phyloP scores from a whole-genome alignment of 2,888 invertebrate species.

The Philereme transversata region DNA sequence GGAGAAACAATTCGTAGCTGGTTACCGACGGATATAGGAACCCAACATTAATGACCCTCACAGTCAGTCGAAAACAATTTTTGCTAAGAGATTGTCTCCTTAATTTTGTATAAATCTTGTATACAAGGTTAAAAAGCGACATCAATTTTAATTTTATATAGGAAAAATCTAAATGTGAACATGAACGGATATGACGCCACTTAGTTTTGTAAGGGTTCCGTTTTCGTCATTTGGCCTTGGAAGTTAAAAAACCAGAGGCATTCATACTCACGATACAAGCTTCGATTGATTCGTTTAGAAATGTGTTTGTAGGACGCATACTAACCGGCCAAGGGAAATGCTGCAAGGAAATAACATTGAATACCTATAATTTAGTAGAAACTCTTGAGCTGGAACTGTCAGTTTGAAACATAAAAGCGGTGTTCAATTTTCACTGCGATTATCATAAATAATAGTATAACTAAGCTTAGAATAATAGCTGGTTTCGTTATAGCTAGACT shows the following conservation, averaged over 20 bases:
- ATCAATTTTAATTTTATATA: too few species aligned
- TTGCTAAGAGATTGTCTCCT: too few species aligned
- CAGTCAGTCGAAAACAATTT: too few species aligned
- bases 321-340: constrained; percentile 21
- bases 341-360: constrained; percentile 21
- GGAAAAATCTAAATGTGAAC: too few species aligned
- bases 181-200: too few species aligned
- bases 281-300: constrained; percentile 17
- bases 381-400: constrained; percentile 47
- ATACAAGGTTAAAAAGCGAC: too few species aligned
- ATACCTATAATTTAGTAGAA: constrained; percentile 63
- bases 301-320: constrained; percentile 21
- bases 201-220: too few species aligned
- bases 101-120: too few species aligned
- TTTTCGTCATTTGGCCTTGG: too few species aligned
- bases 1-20: too few species aligned
- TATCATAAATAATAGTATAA: constrained; percentile 14
- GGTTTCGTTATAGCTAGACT: background rate
- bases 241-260: constrained; percentile 1
- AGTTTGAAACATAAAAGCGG: constrained; percentile 47
- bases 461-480: constrained; percentile 5
- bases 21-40: too few species aligned
- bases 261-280: constrained; percentile 7
- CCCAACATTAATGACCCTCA: too few species aligned
- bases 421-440: constrained; percentile 56